Evolutionary conservation across 2,113 vertebrate species (phyloP), one percentile per base, ranked within the genome.

Genomic region (Platichthys flesus): DNA sequence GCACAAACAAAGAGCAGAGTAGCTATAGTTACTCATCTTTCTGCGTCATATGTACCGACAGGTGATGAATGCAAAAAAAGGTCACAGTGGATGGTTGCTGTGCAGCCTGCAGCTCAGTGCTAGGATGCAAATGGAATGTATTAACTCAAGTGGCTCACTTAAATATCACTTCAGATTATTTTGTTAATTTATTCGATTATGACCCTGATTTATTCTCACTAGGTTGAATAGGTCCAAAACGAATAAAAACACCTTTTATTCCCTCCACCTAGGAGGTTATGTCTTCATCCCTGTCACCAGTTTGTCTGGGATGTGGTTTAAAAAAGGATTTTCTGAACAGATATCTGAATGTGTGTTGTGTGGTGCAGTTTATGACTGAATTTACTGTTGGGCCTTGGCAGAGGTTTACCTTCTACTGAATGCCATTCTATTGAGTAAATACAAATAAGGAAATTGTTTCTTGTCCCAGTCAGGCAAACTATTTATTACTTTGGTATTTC

Each of bases 11-110:
- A 81, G 81, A 71, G 42, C 52, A 62, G 21, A 72, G 76, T 42
- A 56, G 61, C 84, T 52, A 71, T 67, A 42, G 82, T 80, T 83
- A 87, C 85, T 85, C 79, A 82, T 79, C 68, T 42, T 69, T 61
- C 71, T 79, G 23, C 35, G 28, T 83, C 79, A 78, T 13, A 31
- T 51, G 15, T 20, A 59, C 69, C 58, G 83, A 73, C 51, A 37
- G 42, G 5, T 68, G 57, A 77, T 51, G 1, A 54, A 79, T 20
- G 14, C 58, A 52, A 63, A 49, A 49, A 65, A 45, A 47, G 23
- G 42, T 42, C 49, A 31, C 31, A 52, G 55, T 6, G 67, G 51
- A 70, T 28, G n/a, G 73, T 75, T 79, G 78, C 74, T 64, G 21
- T 75, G 73, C 57, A 76, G 23, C 24, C 40, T 23, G n/a, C 35